These are phyloP conservation scores for Epinephelus coioides DNA, from an alignment of 2,797 vertebrate species.

Conservation along the genomic window DNA sequence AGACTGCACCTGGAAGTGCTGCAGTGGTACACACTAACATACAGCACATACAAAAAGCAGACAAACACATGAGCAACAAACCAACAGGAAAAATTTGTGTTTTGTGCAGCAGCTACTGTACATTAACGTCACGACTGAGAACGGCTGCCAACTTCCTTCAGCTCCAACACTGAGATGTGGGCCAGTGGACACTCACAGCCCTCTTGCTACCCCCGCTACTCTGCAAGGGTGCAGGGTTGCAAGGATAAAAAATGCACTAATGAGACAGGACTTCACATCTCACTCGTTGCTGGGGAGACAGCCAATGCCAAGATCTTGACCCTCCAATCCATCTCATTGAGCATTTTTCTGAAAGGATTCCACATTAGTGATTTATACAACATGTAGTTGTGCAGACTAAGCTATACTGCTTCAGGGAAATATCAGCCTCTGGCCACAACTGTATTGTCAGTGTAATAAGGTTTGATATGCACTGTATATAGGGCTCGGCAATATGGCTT, in stretches of 20 bases:
- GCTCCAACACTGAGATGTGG: conserved; percentile 31
- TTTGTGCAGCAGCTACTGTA: conserved; percentile 35
- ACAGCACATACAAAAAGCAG: neutral
- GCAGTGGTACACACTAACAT: conserved; percentile 29
- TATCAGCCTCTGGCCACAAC: conserved; percentile 11
- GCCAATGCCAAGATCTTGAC: conserved; percentile 52
- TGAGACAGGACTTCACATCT: conserved; percentile 50
- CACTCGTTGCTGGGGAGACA: conserved; percentile 42
- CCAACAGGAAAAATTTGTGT: conserved; percentile 12
- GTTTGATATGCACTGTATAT: conserved; percentile 3
- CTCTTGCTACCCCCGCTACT: conserved; percentile 2
- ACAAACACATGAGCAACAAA: conserved; percentile 20
- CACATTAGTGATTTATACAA: conserved; percentile 40
- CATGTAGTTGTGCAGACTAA: conserved; percentile 30
- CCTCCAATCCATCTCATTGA: conserved; percentile 50
- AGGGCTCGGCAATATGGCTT: neutral
- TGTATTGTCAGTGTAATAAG: conserved; percentile 9
- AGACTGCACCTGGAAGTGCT: conserved; percentile 48
- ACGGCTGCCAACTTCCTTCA: conserved; percentile 29
- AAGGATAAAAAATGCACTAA: conserved; percentile 52
- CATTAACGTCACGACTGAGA: conserved; percentile 35
- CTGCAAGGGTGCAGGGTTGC: conserved; percentile 26
- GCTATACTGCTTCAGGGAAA: conserved; percentile 22
- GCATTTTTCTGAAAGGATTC: conserved; percentile 42
- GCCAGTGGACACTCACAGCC: conserved; percentile 34